Evolutionary conservation across 1,140 invertebrate species (phyloP).

Genomic region (Drosophila sucinea): DNA sequence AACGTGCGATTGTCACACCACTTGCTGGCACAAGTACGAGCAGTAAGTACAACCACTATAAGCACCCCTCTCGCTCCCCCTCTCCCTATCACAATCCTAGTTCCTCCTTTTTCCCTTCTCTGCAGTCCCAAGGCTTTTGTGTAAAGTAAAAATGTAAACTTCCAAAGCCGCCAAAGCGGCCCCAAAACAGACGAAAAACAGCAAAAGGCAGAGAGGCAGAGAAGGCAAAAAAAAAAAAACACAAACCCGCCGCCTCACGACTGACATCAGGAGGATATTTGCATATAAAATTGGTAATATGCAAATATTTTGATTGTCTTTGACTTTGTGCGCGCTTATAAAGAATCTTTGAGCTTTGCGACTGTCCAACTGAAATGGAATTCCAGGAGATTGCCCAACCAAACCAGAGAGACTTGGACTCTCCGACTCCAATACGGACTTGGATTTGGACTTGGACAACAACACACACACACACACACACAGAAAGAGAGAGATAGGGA

Average conservation of each 20-base stretch:
- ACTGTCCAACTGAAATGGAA: slow-evolving; percentile 25
- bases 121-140: slow-evolving; percentile 55
- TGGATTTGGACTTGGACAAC: slow-evolving; percentile 27
- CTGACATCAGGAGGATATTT: slow-evolving; percentile 75
- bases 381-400: slow-evolving; percentile 24
- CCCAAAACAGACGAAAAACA: slow-evolving; percentile 58
- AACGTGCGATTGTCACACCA: slow-evolving; percentile 80
- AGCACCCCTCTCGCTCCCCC: background rate
- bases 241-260: slow-evolving; percentile 62
- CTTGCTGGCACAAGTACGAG: slow-evolving; percentile 49
- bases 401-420: slow-evolving; percentile 1
- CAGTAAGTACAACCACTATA: slow-evolving; percentile 32
- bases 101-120: background rate
- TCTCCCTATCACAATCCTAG: background rate
- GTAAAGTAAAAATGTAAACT: slow-evolving; percentile 75
- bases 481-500: slow-evolving; percentile 10
- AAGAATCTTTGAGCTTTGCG: slow-evolving; percentile 75
- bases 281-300: slow-evolving; percentile 82
- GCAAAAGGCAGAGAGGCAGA: background rate
- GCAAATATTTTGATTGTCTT: slow-evolving; percentile 82
- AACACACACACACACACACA: slow-evolving; percentile 4
- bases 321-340: slow-evolving; percentile 81
- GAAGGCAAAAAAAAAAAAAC: slow-evolving; percentile 10
- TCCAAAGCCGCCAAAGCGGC: slow-evolving; percentile 73
- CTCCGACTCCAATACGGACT: slow-evolving; percentile 26